Conservation (phyloP, 2,113 vertebrate genomes). For the Lanius ludovicianus region DNA sequence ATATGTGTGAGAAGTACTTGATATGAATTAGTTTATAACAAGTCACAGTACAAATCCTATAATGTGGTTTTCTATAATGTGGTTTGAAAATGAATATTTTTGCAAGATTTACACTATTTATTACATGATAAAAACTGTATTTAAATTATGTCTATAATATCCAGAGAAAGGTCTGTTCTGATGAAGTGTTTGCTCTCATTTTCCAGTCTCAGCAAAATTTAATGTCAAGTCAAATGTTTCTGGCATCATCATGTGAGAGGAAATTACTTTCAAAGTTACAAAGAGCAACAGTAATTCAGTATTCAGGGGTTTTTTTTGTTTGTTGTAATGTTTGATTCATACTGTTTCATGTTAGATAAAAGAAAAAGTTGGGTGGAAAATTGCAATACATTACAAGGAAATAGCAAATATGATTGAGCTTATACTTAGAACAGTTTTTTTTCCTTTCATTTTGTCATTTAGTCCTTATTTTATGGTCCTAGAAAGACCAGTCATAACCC, state of each 20-base stretch:
- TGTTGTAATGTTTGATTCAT: background rate
- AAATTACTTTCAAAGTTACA: background rate
- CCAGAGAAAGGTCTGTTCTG: background rate
- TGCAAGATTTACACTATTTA: background rate
- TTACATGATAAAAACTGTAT: background rate
- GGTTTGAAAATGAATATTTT: background rate
- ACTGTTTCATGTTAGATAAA: background rate
- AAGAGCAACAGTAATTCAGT: background rate
- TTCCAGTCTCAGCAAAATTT: background rate
- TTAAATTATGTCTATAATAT: background rate
- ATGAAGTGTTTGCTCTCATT: background rate
- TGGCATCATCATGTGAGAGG: background rate
- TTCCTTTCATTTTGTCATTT: background rate
- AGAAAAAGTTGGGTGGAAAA: background rate
- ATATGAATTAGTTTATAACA: background rate
- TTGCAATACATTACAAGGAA: background rate
- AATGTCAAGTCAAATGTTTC: background rate
- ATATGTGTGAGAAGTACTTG: background rate
- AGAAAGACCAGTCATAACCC: background rate
- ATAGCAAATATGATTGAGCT: background rate
- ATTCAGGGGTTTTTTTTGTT: background rate
- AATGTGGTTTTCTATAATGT: background rate
- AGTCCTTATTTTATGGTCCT: background rate
- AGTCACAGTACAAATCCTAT: background rate
- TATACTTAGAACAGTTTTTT: background rate